Base-by-base conservation (phyloP, 2,113 vertebrate species). In the Dasyornis broadbenti region DNA sequence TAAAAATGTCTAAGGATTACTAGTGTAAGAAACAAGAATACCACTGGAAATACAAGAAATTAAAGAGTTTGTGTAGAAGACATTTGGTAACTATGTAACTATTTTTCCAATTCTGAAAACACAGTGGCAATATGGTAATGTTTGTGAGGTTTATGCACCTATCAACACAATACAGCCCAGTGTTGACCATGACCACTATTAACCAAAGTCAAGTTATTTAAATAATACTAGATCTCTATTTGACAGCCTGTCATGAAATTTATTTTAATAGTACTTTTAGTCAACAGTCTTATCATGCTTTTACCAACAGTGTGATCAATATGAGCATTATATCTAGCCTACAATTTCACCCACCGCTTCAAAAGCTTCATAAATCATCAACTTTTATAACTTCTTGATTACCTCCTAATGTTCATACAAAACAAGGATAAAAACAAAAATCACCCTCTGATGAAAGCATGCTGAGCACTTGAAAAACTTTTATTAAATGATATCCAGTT, bases 341-440 rank as follows among this genome's bases (percentile, higher is more conserved):
- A 92, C 93, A 85, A 78, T 92, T 96, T 95, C 89, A 96, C 82
- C 92, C 85, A 92, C 81, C 82, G 77, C 92, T 97, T 96, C 90
- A 94, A 97, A 96, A 95, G 95, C 96, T 96, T 94, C 90, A 97
- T 95, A 97, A 96, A 97, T 96, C 96, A 97, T 96, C 94, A 97
- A 95, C 95, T 97, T 97, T 96, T 96, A 95, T 95, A 97, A 97
- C 97, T 96, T 96, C 97, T 97, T 97, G 97, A 97, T 97, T 96
- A 97, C 95, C 94, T 94, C 97, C 96, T 96, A 96, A 96, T 66
- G 86, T 89, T 97, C 96, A 92, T 70, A 93, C 84, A 96, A 97
- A 97, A 95, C 95, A 93, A 95, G 93, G 91, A 96, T 97, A 96
- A 97, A 97, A 97, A 97, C 95, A 96, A 96, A 95, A 97, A 96